phyloP scores from a whole-genome alignment of 92 coral and sea anemone genomes.

The Heliopora coerulea region DNA sequence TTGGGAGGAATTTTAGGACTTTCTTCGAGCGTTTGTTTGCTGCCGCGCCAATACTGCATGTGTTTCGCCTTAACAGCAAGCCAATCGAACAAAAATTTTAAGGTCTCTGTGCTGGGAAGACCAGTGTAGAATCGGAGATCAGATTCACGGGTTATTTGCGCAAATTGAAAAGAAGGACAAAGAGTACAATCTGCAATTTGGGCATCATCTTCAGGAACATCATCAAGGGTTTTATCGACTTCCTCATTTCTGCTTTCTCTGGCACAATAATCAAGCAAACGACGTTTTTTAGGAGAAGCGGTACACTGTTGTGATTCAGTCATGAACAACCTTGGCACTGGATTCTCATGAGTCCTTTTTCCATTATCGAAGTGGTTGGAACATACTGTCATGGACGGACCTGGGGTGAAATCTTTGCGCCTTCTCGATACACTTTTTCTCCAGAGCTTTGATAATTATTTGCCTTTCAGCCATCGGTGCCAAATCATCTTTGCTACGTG shows the following conservation, averaged over 20 bases:
- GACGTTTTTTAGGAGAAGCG: neutral
- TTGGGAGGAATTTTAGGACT: slow-evolving; percentile 39
- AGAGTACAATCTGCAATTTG: neutral
- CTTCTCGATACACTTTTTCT: too few relatives aligned
- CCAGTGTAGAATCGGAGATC: slow-evolving; percentile 55
- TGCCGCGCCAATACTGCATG: slow-evolving; percentile 70
- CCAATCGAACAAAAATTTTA: slow-evolving; percentile 57
- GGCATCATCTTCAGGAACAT: slow-evolving; percentile 16
- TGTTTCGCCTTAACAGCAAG: slow-evolving; percentile 43
- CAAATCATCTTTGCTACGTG: too few relatives aligned
- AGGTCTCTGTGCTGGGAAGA: slow-evolving; percentile 41
- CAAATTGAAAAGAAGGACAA: slow-evolving; percentile 37
- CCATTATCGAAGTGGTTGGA: too few relatives aligned
- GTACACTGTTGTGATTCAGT: neutral
- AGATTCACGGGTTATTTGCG: slow-evolving; percentile 46
- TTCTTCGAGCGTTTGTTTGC: slow-evolving; percentile 53
- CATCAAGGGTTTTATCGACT: neutral
- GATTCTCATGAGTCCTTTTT: too few relatives aligned
- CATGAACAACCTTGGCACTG: too few relatives aligned
- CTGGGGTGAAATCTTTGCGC: too few relatives aligned
- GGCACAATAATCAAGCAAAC: neutral
- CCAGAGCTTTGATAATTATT: too few relatives aligned
- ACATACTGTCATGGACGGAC: too few relatives aligned
- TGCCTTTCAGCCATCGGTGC: too few relatives aligned
- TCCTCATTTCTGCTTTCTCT: neutral